These are phyloP conservation scores for Scaeva pyrastri DNA, from an alignment of 2,888 invertebrate genomes.

Conservation along the genomic window DNA sequence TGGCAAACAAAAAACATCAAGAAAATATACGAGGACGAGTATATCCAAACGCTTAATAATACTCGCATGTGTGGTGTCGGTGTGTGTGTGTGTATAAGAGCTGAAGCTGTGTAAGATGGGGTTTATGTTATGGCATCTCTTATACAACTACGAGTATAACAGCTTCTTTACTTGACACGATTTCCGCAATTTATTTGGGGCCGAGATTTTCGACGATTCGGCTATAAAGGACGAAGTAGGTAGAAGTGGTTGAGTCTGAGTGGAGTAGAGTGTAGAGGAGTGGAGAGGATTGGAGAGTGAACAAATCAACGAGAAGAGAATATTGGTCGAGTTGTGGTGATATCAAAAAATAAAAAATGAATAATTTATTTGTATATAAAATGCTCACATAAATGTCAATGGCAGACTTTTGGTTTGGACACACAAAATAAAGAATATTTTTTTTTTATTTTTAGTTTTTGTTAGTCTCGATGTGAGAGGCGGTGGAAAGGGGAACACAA, in stretches of 20 bases:
- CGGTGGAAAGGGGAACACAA: no score
- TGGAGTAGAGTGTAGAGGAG: not conserved
- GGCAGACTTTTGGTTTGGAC: constrained; percentile 44
- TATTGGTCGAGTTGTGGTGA: constrained; percentile 42
- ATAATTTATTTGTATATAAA: constrained; percentile 66
- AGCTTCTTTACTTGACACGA: constrained; percentile 66
- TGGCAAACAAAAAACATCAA: constrained; percentile 40
- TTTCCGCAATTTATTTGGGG: constrained; percentile 64
- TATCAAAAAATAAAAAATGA: constrained; percentile 71
- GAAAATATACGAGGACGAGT: no score
- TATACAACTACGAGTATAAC: no score
- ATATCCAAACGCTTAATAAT: constrained; percentile 32
- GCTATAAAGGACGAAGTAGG: constrained; percentile 15
- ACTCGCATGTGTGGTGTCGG: no score
- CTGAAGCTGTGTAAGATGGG: not conserved
- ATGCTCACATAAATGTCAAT: constrained; percentile 69
- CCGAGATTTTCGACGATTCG: constrained; percentile 55
- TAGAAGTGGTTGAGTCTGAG: not conserved
- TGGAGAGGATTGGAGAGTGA: not conserved
- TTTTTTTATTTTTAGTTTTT: not conserved
- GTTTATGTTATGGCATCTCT: not conserved
- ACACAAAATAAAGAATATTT: constrained; percentile 36
- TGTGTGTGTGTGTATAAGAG: constrained; percentile 14
- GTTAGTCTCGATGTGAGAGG: not conserved
- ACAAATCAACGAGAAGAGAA: no score